Evolutionary conservation across 2,797 vertebrate species (phyloP).

Genomic region (Xenops minutus): DNA sequence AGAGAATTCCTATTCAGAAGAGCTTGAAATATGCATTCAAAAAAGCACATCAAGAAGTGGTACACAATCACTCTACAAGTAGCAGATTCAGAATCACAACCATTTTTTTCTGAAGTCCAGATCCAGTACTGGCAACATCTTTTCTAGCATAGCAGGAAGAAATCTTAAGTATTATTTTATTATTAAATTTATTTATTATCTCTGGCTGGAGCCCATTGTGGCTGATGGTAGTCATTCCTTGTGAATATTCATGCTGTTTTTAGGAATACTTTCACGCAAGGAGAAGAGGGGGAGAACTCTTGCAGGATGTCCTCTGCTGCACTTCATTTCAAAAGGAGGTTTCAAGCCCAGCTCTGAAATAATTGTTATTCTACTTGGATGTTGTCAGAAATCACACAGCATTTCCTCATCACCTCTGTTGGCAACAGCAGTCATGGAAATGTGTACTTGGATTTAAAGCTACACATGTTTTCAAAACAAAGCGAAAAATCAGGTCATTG

Average conservation of each 20-base stretch:
- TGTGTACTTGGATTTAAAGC: neutral
- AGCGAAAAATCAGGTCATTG: neutral
- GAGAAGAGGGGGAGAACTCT: neutral
- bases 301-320: neutral
- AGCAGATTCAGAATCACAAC: neutral
- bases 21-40: neutral
- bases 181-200: neutral
- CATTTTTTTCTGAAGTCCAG: neutral
- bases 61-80: neutral
- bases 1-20: neutral
- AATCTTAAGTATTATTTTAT: neutral
- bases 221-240: neutral
- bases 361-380: neutral
- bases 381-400: slow-evolving; percentile 10
- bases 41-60: neutral
- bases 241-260: neutral
- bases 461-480: neutral
- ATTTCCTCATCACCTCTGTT: neutral
- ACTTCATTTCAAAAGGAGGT: neutral
- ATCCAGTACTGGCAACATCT: neutral
- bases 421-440: neutral
- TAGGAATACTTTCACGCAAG: neutral
- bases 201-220: neutral
- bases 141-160: neutral
- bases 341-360: neutral